Conservation (phyloP, 2,888 invertebrate species). For the Leptinotarsa rubiginosa region DNA sequence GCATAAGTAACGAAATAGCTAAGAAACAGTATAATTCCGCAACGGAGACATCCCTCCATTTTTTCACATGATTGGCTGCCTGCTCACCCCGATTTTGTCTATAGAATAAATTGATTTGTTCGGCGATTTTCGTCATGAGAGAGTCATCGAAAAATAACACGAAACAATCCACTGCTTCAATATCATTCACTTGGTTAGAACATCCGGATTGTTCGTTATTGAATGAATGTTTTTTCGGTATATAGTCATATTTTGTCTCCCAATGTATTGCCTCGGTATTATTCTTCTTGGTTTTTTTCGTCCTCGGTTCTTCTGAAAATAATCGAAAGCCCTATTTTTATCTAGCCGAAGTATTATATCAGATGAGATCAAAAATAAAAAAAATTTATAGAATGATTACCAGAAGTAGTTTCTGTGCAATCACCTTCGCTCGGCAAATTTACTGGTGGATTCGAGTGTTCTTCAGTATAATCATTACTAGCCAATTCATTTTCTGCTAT, state of each 20-base stretch:
- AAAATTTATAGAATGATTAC: slow-evolving; percentile 7
- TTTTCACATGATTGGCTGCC: slow-evolving; percentile 25
- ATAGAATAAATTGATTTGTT: slow-evolving; percentile 26
- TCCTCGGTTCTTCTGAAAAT: neutral
- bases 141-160: slow-evolving; percentile 22
- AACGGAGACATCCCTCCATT: slow-evolving; percentile 28
- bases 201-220: neutral
- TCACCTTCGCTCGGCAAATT: slow-evolving; percentile 8
- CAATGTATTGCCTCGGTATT: slow-evolving; percentile 5
- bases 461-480: slow-evolving; percentile 10
- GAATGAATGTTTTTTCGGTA: slow-evolving; percentile 7
- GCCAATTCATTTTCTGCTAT: slow-evolving; percentile 20
- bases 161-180: slow-evolving; percentile 14
- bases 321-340: neutral
- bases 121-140: slow-evolving; percentile 20
- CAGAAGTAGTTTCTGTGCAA: slow-evolving; percentile 17
- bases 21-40: slow-evolving; percentile 37
- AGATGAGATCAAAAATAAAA: neutral
- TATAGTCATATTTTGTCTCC: slow-evolving; percentile 1
- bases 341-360: neutral
- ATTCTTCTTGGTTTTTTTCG: slow-evolving; percentile 4
- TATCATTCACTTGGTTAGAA: slow-evolving; percentile 17
- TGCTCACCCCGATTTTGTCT: slow-evolving; percentile 24
- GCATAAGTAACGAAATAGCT: slow-evolving; percentile 38
- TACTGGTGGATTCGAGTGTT: slow-evolving; percentile 16